Evolutionary conservation across 2,888 invertebrate genomes (phyloP).

Genomic region (Dexiosoma caninum): DNA sequence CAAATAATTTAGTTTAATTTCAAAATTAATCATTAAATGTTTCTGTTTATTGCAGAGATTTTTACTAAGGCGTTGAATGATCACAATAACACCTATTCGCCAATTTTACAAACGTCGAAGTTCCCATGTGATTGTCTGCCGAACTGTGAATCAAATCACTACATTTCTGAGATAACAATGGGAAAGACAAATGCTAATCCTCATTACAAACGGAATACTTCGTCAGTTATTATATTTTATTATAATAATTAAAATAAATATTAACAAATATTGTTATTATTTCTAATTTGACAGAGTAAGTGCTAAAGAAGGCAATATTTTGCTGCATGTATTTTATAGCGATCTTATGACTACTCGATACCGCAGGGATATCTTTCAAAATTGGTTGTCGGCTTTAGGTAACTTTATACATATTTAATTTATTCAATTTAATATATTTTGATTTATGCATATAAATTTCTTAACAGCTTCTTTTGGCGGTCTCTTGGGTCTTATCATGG

Average conservation of each 20-base stretch:
- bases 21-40: too few relatives aligned
- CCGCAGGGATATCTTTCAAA: slow-evolving; percentile 83
- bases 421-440: too few relatives aligned
- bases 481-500: slow-evolving; percentile 83
- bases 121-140: slow-evolving; percentile 80
- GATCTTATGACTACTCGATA: slow-evolving; percentile 84
- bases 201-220: slow-evolving; percentile 11
- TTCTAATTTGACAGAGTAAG: slow-evolving; percentile 75
- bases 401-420: slow-evolving; percentile 51
- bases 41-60: slow-evolving; percentile 61
- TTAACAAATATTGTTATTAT: background rate
- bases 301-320: slow-evolving; percentile 79
- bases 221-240: slow-evolving; percentile 29
- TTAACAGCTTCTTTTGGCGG: slow-evolving; percentile 85
- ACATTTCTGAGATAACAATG: slow-evolving; percentile 82
- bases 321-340: slow-evolving; percentile 85
- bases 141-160: slow-evolving; percentile 82
- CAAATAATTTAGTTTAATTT: too few relatives aligned
- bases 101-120: slow-evolving; percentile 64
- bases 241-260: background rate
- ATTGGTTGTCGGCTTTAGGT: slow-evolving; percentile 86
- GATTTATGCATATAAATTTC: too few relatives aligned
- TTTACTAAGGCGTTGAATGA: slow-evolving; percentile 77
- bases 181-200: slow-evolving; percentile 79
- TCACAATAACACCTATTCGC: slow-evolving; percentile 68